Percentiles rank a stretch among this genome's conserved stretches.
Evolutionary conservation across 2,888 invertebrate genomes (phyloP).

Genomic region (Tenthredo scrophulariae): DNA sequence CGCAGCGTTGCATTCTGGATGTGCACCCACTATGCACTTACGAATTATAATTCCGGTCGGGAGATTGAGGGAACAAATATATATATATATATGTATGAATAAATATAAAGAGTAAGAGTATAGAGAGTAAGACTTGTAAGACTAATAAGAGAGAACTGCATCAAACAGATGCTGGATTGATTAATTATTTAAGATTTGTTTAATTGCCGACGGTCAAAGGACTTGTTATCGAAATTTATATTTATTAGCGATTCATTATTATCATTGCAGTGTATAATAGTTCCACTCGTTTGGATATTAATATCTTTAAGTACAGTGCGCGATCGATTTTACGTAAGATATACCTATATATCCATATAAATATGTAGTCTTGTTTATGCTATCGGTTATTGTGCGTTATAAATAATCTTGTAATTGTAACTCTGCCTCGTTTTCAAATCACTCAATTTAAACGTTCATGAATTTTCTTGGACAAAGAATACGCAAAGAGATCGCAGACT

Average conservation of each 20-base stretch:
- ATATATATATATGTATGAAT: neutral
- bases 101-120: no score
- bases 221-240: slow-evolving; percentile 1
- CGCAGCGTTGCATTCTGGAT: slow-evolving; percentile 6
- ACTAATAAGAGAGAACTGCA: slow-evolving; percentile 3
- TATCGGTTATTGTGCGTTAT: neutral
- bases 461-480: neutral
- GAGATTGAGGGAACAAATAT: neutral
- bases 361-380: neutral
- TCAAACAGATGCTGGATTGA: slow-evolving; percentile 16
- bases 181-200: slow-evolving; percentile 10
- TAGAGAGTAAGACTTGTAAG: neutral
- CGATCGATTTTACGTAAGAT: neutral
- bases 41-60: slow-evolving; percentile 23
- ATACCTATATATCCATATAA: neutral
- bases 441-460: neutral
- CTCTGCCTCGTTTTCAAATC: neutral
- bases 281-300: neutral
- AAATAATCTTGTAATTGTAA: neutral
- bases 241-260: slow-evolving; percentile 8
- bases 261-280: neutral
- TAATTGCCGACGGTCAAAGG: slow-evolving; percentile 22
- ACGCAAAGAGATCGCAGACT: slow-evolving; percentile 2
- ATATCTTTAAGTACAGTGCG: neutral
- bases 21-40: slow-evolving; percentile 32